phyloP scores from a whole-genome alignment of 1,140 invertebrate genomes.

The Drosophila persimilis region DNA sequence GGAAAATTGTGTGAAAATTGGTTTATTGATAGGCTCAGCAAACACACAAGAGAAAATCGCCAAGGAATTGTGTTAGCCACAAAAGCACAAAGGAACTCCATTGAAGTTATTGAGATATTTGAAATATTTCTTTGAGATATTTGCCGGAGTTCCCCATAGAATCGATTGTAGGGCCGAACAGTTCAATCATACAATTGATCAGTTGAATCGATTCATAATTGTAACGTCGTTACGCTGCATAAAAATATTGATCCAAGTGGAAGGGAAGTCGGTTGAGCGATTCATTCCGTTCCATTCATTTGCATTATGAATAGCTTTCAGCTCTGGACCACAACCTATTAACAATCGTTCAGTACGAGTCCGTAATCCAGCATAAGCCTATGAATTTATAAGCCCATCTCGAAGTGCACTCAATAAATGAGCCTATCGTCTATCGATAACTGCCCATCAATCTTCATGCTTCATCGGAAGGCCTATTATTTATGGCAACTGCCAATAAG shows the following conservation, averaged over 20 bases:
- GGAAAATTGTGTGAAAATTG: constrained; percentile 67
- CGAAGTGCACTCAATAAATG: too few relatives aligned
- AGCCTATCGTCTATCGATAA: not conserved
- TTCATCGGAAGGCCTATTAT: constrained; percentile 13
- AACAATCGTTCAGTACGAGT: not conserved
- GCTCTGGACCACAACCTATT: too few relatives aligned
- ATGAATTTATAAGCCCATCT: not conserved
- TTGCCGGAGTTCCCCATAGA: too few relatives aligned
- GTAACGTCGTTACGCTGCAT: not conserved
- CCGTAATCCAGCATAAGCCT: not conserved
- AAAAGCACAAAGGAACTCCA: constrained; percentile 19
- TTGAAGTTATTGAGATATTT: constrained; percentile 22
- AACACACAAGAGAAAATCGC: constrained; percentile 23
- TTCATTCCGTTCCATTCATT: too few relatives aligned
- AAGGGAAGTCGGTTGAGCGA: constrained; percentile 7
- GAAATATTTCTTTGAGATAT: not conserved
- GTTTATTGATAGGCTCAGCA: constrained; percentile 67
- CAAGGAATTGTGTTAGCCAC: constrained; percentile 3
- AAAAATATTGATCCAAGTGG: not conserved
- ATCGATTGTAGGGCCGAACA: too few relatives aligned
- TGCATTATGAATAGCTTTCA: too few relatives aligned
- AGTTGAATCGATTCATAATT: constrained; percentile 1
- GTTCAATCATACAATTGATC: constrained; percentile 39
- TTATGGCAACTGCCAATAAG: constrained; percentile 8
- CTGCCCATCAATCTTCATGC: constrained; percentile 5